Base-by-base conservation (phyloP, 35 echinoderm and acorn worm genomes). In the Anneissia japonica region DNA sequence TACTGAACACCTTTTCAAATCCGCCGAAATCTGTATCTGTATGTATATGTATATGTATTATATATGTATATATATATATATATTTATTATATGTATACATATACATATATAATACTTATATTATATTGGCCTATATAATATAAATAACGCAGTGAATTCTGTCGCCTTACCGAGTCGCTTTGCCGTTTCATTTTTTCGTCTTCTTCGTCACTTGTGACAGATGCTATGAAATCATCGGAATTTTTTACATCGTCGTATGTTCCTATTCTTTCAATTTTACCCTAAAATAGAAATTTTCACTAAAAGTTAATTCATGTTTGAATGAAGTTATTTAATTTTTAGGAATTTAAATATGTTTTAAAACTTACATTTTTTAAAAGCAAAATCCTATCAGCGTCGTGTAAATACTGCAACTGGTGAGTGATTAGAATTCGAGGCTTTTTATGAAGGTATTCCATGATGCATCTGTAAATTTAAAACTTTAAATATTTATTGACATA, bases 351-450 rank as follows among this genome's bases (percentile, higher is more conserved):
- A 35, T 14, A n/a, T 37, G 30, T 33, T 34, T 35, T 5, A 35
- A 26, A 17, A 73, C 79, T 82, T 79, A 94, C 94, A 80, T 93
- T 85, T 86, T 91, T 97, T 9, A 97, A 74, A 17, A 97, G 82
- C 9, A 97, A 45, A 74, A 97, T 97, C 46, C 93, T 88, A 46
- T 93, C 82, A 19, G 94, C 94, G 11, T 84, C 43, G 30, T 34
- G 78, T 0, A 97, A 88, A 72, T 93, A 97, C 35, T 97, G 94
- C 17, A 97, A 84, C 46, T 97, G 94, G 74, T 97, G 94, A 19
- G 94, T 97, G 2, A 97, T 85, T 1, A 97, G 88, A 36, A 97
- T 91, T 32, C 94, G 88, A 46, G 94, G 91, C 86, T 97, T 97
- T 76, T 93, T 77, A 31, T 84, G 79, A 7, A 97, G 80, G 36